Evolutionary conservation across 2,888 invertebrate species (phyloP), one percentile per base, ranked within the genome.

Genomic region (Nasonovia ribisnigri): DNA sequence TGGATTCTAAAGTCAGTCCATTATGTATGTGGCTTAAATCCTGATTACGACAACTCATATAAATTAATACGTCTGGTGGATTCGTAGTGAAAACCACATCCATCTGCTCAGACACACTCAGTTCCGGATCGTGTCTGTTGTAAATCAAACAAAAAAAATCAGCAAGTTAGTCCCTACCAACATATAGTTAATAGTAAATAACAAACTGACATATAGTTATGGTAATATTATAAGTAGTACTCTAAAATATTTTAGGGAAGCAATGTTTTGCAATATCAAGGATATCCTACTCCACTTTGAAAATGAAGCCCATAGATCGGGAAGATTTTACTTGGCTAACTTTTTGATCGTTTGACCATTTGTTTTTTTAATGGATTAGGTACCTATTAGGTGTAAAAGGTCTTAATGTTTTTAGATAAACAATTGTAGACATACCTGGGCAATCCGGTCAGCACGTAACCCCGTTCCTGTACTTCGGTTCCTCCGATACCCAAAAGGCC

Each of bases 391-490:
- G 24, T 24, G 54, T 54, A 6, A 24, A 24, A 24, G 24, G 54
- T 24, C 54, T 24, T 54, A 5, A 26, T 0, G 26, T 8, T 57
- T 26, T 57, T 57, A 57, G 26, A 26, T 26, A 26, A 26, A 57
- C 8, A 2, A 26, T 16, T 29, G 4, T 16, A 36, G 8, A 77
- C 20, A 36, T 77, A 86, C 93, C 57, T 90, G 46, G 93, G 93
- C n/a, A 93, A 51, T 42, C 93, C 93, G n/a, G 93, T 86, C 11
- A 93, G 86, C 48, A 93, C 90, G 93, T 90, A 93, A n/a, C 93
- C 93, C 10, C 90, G 60, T 90, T 90, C 90, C 0, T 42, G 89
- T 13, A 93, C 42, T 0, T 60, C 51, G 0, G 86, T 11, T 1
- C 6, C 46, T 20, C 46, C 48, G 60, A 93, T 54, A 3, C 90